Evolutionary conservation across 2,888 invertebrate species (phyloP).

Genomic region (Dorcus parallelipipedus): DNA sequence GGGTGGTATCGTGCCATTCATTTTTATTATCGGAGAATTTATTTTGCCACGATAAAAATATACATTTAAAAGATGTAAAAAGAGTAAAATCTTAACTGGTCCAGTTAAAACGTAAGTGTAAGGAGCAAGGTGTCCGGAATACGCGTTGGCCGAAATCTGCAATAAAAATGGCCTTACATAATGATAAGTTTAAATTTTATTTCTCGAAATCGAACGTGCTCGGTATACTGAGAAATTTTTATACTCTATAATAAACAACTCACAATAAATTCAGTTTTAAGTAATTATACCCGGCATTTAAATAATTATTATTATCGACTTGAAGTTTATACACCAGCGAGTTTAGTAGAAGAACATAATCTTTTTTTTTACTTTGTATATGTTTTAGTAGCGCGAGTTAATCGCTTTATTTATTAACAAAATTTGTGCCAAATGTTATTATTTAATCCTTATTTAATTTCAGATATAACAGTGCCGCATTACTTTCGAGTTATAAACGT

Average conservation of each 20-base stretch:
- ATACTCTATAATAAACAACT: slow-evolving; percentile 12
- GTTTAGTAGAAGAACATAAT: too few relatives aligned
- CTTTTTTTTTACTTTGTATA: too few relatives aligned
- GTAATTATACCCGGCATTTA: slow-evolving; percentile 12
- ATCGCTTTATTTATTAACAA: neutral
- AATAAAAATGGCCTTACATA: slow-evolving; percentile 22
- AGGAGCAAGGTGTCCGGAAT: slow-evolving; percentile 13
- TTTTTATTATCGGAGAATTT: slow-evolving; percentile 10
- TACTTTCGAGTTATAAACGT: neutral
- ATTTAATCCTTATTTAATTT: too few relatives aligned
- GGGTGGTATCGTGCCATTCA: slow-evolving; percentile 5
- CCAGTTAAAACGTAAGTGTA: slow-evolving; percentile 10
- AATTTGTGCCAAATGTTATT: too few relatives aligned
- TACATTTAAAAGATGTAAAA: slow-evolving; percentile 1
- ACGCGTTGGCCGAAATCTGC: slow-evolving; percentile 19
- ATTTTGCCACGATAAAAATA: slow-evolving; percentile 9
- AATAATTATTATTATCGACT: slow-evolving; percentile 12
- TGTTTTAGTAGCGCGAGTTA: neutral
- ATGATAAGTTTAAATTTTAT: slow-evolving; percentile 30
- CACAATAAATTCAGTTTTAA: slow-evolving; percentile 10
- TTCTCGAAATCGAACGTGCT: slow-evolving; percentile 23
- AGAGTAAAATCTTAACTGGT: slow-evolving; percentile 9
- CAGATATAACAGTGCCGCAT: too few relatives aligned
- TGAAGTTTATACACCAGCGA: neutral
- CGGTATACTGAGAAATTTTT: slow-evolving; percentile 10